phyloP scores from a whole-genome alignment of 1,140 invertebrate genomes.

The Neodiprion lecontei region DNA sequence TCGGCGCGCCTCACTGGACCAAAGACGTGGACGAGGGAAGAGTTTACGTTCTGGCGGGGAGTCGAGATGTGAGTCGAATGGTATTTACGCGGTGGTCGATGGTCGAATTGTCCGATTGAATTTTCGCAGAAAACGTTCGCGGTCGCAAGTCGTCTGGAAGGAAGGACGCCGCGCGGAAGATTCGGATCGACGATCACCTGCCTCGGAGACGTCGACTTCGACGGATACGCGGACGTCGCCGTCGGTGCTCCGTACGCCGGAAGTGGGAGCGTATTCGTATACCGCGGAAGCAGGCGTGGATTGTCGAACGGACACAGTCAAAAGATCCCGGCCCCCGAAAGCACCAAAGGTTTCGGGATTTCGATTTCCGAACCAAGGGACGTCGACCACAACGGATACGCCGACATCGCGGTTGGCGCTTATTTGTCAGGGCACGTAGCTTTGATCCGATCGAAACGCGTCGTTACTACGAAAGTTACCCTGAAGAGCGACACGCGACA shows the following conservation, averaged over 20 bases:
- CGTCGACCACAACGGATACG: conserved; percentile 69
- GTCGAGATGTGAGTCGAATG: conserved; percentile 19
- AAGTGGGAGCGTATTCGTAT: conserved; percentile 71
- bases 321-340: conserved; percentile 49
- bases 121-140: conserved; percentile 34
- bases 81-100: background rate
- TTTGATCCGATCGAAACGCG: conserved; percentile 65
- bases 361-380: conserved; percentile 71
- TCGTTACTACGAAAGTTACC: conserved; percentile 55
- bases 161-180: conserved; percentile 57
- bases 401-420: conserved; percentile 71
- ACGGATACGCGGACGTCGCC: conserved; percentile 72
- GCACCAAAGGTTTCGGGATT: conserved; percentile 66
- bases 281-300: conserved; percentile 66
- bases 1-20: conserved; percentile 79
- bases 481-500: conserved; percentile 44
- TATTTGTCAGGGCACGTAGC: conserved; percentile 65
- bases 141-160: conserved; percentile 46
- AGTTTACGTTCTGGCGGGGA: conserved; percentile 65
- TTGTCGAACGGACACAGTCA: conserved; percentile 57
- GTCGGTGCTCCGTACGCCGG: conserved; percentile 71
- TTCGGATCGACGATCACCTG: conserved; percentile 68
- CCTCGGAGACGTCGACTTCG: conserved; percentile 72
- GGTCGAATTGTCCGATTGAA: too few relatives aligned
- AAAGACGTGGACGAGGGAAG: conserved; percentile 65